Percentiles rank a stretch among this genome's conserved stretches.
These are phyloP conservation scores for Lamellibrachia satsuma DNA, from an alignment of 2,888 invertebrate genomes.

Conservation along the genomic window DNA sequence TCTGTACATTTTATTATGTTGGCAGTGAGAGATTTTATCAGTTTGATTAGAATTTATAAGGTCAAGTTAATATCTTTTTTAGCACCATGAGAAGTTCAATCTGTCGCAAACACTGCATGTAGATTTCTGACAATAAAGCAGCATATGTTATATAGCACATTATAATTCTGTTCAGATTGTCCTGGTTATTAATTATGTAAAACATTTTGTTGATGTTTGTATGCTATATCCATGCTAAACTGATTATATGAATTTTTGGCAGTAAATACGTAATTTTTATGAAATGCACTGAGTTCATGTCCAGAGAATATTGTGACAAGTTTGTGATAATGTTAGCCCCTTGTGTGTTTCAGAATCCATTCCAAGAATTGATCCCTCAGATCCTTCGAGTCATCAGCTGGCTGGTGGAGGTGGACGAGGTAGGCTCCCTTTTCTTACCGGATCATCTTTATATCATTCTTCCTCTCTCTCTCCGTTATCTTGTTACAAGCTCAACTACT, in stretches of 20 bases:
- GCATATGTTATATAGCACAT: not conserved
- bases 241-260: no score
- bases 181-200: not conserved
- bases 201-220: no score
- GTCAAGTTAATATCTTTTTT: not conserved
- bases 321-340: no score
- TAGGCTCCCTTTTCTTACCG: constrained; percentile 35
- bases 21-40: no score
- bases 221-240: no score
- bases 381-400: constrained; percentile 73
- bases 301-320: not conserved
- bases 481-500: no score
- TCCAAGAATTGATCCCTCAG: constrained; percentile 70
- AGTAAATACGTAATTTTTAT: not conserved
- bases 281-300: not conserved
- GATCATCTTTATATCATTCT: not conserved
- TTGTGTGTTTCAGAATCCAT: constrained; percentile 31
- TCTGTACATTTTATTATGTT: not conserved
- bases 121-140: not conserved
- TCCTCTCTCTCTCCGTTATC: not conserved
- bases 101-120: not conserved
- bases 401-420: constrained; percentile 67
- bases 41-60: no score
- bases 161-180: not conserved
- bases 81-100: not conserved